Evolutionary conservation across 2,888 invertebrate genomes (phyloP), one percentile per base, ranked within the genome.

Genomic region (Melieria crassipennis): DNA sequence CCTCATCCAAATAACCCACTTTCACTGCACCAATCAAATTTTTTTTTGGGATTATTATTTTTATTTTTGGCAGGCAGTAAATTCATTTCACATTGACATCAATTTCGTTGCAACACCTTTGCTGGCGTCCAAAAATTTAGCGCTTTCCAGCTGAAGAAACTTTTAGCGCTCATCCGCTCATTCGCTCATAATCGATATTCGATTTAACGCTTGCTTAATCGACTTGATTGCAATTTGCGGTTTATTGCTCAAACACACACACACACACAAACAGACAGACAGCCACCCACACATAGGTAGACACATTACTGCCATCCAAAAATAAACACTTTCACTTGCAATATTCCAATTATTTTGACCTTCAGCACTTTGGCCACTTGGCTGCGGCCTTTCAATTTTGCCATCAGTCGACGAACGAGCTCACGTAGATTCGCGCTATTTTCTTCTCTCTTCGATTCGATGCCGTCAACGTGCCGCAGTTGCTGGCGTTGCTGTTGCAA

Each of bases 161-260:
- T 30, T 30, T 48, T 46, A 56, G 57, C 50, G 67, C 4, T n/a
- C 52, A 56, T 30, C 64, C 65, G 60, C 61, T 67, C 46, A 61
- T 75, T 71, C 48, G 61, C 46, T 69, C 42, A 69, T 74, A 78
- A 77, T 77, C 77, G 76, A 78, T 78, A 77, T 76, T 78, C 77
- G 75, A 78, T 78, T 78, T 78, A 77, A 78, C 77, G 78, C 76
- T 78, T 77, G 75, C 77, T 76, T 78, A 76, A 76, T 71, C 77
- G 75, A 73, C 76, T 73, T 78, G 78, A 78, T 78, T 77, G 75
- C 75, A 72, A 70, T 72, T 72, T 70, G 16, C 65, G 62, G n/a
- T 2, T 43, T 60, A 43, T 16, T 48, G 58, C 65, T 45, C 45
- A 13, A 7, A 13, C 46, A 62, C 6, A 13, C 64, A 42, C 42